Conservation (phyloP, 2,888 invertebrate genomes). For the Didymodactylos carnosus region DNA sequence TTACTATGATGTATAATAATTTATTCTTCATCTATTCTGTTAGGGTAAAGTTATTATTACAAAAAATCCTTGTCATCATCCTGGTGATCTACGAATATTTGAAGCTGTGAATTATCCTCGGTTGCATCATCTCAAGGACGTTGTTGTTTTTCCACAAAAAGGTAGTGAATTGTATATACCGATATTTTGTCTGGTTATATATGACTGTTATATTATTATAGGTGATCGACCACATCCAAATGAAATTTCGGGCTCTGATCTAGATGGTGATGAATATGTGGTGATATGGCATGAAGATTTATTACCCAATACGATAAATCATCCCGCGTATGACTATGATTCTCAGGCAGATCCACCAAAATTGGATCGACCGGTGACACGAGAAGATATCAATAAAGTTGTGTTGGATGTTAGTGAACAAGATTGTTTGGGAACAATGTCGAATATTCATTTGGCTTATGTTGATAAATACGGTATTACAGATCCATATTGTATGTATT, state of each 20-base stretch:
- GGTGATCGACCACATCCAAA: neutral
- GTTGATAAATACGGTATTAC: neutral
- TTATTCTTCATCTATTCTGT: neutral
- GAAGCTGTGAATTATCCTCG: neutral
- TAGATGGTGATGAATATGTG: neutral
- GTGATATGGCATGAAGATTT: neutral
- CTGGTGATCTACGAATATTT: neutral
- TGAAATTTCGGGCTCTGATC: neutral
- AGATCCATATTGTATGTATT: neutral
- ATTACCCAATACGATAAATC: neutral
- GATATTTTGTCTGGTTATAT: too few species aligned
- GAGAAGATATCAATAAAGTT: neutral
- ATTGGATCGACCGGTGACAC: neutral
- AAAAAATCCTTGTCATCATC: slow-evolving; percentile 1
- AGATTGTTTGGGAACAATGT: neutral
- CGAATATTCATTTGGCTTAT: neutral
- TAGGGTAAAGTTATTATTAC: neutral
- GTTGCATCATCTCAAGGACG: neutral
- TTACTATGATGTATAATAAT: neutral
- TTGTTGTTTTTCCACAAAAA: neutral
- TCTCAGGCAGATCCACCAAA: neutral
- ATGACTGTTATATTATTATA: too few species aligned
- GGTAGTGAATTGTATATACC: too few species aligned
- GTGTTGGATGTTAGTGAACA: neutral
- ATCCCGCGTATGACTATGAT: neutral